Evolutionary conservation across 1,140 invertebrate genomes (phyloP), one percentile per base, ranked within the genome.

Genomic region (Calephelis virginiensis): DNA sequence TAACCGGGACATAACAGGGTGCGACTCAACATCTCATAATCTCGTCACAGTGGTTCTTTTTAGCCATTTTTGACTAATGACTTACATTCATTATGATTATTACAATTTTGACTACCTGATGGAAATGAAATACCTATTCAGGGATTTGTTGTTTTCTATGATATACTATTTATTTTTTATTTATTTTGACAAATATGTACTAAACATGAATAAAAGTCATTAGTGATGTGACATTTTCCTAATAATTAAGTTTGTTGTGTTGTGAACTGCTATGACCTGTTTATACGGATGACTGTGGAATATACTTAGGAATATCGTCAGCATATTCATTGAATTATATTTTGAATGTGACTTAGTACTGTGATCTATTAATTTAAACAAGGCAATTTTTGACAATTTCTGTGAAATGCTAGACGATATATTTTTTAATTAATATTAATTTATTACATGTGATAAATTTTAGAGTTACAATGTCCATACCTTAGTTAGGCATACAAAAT

Each of bases 351-450:
- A 91, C 87, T 90, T 91, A 90, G 89, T 88, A 86, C 89, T 91
- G 89, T 91, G 89, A 91, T 91, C 86, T 90, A 43, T 43, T 91
- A 91, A 88, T 91, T 91, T 91, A 90, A 89, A 79, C 76, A 82
- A 86, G 76, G 77, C 80, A 89, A 84, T 86, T 90, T 88, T 90
- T 85, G 85, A 89, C 84, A 85, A 87, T 83, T 87, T 90, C 87
- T 86, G 74, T 83, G 81, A 86, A 78, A 78, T 64, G 79, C 76
- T 81, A 56, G 83, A 90, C 77, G 83, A 88, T 89, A 76, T 62
- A 75, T 61, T 60, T 48, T 53, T 61, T 47, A 60, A 82, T 81
- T 80, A 78, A 86, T 85, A 86, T 75, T 88, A 86, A 87, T 83
- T 85, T 82, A 70, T 76, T 80, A 65, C 81, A 80, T 89, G 85